phyloP scores from a whole-genome alignment of 2,113 vertebrate genomes.

The Leptosomus discolor region DNA sequence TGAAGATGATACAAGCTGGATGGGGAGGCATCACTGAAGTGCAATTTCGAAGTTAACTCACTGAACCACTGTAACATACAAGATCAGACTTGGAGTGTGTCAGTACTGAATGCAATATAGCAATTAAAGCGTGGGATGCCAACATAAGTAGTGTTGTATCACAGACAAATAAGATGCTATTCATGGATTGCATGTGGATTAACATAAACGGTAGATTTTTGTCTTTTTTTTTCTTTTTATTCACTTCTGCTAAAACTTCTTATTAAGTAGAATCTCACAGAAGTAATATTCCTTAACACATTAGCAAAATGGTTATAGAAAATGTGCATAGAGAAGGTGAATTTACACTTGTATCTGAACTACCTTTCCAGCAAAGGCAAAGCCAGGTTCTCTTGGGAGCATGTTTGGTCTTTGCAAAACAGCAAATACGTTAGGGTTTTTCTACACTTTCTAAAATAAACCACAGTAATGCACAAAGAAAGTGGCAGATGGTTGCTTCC shows the following conservation, averaged over 20 bases:
- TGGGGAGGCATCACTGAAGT: neutral
- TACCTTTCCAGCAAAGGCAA: neutral
- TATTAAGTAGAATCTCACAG: neutral
- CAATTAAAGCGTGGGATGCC: neutral
- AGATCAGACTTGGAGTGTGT: neutral
- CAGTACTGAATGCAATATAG: neutral
- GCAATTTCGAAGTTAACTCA: neutral
- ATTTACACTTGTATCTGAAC: neutral
- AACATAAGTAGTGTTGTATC: too few species aligned
- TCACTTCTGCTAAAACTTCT: neutral
- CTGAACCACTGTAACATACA: neutral
- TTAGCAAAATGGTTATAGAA: neutral
- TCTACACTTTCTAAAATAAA: slow-evolving; percentile 6
- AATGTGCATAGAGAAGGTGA: fast-evolving
- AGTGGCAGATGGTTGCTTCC: slow-evolving; percentile 48
- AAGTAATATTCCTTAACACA: neutral
- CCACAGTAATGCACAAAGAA: neutral
- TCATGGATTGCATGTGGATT: neutral
- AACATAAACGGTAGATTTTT: neutral
- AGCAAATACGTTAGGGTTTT: neutral
- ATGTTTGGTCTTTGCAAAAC: neutral
- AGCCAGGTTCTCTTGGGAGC: neutral
- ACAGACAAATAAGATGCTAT: neutral
- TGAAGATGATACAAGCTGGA: too few species aligned
- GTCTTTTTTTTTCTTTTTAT: neutral